Evolutionary conservation across 1,140 invertebrate genomes (phyloP), one percentile per base, ranked within the genome.

Genomic region (Hyposmocoma kahamanoa): DNA sequence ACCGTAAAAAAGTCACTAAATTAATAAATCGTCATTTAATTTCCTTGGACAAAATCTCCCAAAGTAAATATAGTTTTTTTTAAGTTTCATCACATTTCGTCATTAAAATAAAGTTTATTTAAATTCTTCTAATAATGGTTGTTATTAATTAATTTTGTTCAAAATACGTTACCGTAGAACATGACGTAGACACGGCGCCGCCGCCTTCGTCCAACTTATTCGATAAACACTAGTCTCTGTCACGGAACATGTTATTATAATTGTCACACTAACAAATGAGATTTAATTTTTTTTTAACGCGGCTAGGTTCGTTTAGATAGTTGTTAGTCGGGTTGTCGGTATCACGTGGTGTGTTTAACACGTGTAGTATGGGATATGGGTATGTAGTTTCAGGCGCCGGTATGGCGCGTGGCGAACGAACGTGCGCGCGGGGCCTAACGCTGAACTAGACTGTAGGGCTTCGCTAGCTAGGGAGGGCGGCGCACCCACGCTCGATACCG

Each of bases 401-500:
- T 6, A 28, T 28, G 24, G 24, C 21, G 50, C 50, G 50, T 17
- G 20, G 42, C n/a, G n/a, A n/a, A n/a, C 22, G 11, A 62, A 55
- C 68, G 67, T 70, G 68, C 67, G 62, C 66, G 47, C 50, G 62
- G 47, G 56, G 50, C 52, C 65, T 68, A 59, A 61, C 64, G 53
- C 52, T 67, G 55, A 58, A 75, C 72, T 75, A 60, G 50, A 69
- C 68, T 69, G 59, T 77, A 70, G 71, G 67, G 72, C 72, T 75
- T 72, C 72, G 49, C 55, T 49, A 52, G 59, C 66, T n/a, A n/a
- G n/a, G n/a, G n/a, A n/a, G 74, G 72, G 74, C 77, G 73, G 66
- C 77, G 72, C 75, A 72, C 76, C 77, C 74, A 80, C 79, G 80
- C 74, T 84, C 80, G 67, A 81, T 82, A 81, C 68, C 67, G 70